These are phyloP conservation scores for Aurelia aurita complex sp. Pacific DNA, from an alignment of 30 jellyfish, hydroid and myxozoan species.

Conservation along the genomic window DNA sequence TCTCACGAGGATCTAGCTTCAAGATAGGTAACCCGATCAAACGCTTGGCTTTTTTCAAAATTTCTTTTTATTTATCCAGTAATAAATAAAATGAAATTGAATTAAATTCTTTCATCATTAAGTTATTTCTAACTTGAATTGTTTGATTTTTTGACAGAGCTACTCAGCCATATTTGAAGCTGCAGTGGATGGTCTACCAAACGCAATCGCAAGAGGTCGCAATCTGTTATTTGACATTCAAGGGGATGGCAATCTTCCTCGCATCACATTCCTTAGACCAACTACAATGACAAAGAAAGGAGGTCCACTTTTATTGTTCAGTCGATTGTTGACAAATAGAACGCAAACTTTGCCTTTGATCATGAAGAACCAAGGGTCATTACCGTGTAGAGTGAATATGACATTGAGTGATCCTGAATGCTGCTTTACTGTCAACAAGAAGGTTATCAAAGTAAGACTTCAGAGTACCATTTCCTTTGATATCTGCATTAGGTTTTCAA, in stretches of 20 bases:
- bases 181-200: constrained; percentile 92
- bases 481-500: background rate
- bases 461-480: background rate
- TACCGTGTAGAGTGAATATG: constrained; percentile 74
- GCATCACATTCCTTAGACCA: constrained; percentile 77
- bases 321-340: constrained; percentile 76
- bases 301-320: constrained; percentile 72
- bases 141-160: constrained; percentile 39
- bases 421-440: constrained; percentile 45
- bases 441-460: constrained; percentile 11
- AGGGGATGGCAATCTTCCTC: constrained; percentile 95
- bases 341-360: constrained; percentile 73
- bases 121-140: background rate
- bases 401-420: constrained; percentile 82
- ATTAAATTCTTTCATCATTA: no score
- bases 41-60: no score
- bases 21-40: no score
- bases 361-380: constrained; percentile 84
- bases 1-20: no score
- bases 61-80: no score
- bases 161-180: constrained; percentile 95
- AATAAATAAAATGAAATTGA: no score
- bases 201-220: constrained; percentile 71
- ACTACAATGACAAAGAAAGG: constrained; percentile 61
- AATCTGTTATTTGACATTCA: constrained; percentile 73